phyloP scores from a whole-genome alignment of 1,140 invertebrate genomes.

The Ericerus pela region DNA sequence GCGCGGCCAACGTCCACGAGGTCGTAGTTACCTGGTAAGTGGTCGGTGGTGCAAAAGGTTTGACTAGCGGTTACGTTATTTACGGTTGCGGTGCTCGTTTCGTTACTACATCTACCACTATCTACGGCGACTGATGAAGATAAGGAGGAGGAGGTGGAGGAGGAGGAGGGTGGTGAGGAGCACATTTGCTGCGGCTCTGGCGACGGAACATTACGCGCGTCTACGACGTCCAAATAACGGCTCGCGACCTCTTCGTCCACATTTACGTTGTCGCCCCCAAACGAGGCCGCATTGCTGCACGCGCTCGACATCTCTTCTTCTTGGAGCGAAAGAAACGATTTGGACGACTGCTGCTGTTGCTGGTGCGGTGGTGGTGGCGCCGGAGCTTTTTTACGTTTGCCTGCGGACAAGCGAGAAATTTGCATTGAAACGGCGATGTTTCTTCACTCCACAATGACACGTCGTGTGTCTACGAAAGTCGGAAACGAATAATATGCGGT shows the following conservation, averaged over 20 bases:
- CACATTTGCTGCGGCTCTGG: not conserved
- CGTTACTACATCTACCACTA: not conserved
- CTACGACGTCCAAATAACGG: too few relatives aligned
- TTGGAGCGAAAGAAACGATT: not conserved
- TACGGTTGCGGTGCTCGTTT: not conserved
- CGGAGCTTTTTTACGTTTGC: not conserved
- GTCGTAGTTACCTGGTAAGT: conserved; percentile 1
- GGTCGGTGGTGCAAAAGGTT: too few relatives aligned
- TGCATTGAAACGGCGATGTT: too few relatives aligned
- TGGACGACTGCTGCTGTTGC: too few relatives aligned
- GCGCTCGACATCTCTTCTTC: not conserved
- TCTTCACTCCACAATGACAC: too few relatives aligned
- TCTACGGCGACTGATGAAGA: not conserved
- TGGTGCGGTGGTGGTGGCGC: not conserved
- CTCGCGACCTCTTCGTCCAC: too few relatives aligned
- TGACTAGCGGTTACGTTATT: not conserved
- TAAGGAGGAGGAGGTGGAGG: not conserved
- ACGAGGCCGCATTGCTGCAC: not conserved
- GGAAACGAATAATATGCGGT: not conserved
- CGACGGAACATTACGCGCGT: too few relatives aligned
- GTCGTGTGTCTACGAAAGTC: conserved; percentile 6
- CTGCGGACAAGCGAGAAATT: too few relatives aligned
- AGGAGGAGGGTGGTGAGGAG: not conserved
- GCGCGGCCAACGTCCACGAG: too few relatives aligned
- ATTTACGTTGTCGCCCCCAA: too few relatives aligned